Evolutionary conservation across 2,113 vertebrate genomes (phyloP).

Genomic region (Callospermophilus lateralis): DNA sequence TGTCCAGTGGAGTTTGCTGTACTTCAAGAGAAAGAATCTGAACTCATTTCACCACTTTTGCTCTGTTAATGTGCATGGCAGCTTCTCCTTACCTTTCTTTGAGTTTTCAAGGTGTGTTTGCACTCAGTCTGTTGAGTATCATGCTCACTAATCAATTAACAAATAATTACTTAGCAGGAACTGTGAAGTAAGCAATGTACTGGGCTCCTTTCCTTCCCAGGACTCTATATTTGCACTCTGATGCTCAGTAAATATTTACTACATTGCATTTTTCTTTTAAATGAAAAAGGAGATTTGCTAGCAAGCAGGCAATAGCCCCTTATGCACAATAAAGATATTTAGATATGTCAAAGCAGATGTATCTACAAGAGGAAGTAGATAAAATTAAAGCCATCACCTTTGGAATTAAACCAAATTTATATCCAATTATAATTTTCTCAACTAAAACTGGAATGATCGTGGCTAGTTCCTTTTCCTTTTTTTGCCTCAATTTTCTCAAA

Average conservation of each 20-base stretch:
- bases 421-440: not conserved
- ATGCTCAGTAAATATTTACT: slow-evolving; percentile 72
- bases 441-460: not conserved
- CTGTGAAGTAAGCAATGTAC: slow-evolving; percentile 36
- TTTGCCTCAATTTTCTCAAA: not conserved
- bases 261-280: slow-evolving; percentile 65
- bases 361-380: not conserved
- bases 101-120: slow-evolving; percentile 9
- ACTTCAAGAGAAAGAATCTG: not conserved
- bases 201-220: not conserved
- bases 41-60: not conserved
- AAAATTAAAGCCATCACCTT: not conserved
- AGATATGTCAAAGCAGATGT: not conserved
- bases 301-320: not conserved
- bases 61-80: not conserved
- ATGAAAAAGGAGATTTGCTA: slow-evolving; percentile 52
- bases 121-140: not conserved
- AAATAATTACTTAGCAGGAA: slow-evolving; percentile 51
- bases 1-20: not conserved
- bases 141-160: slow-evolving; percentile 51
- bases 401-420: not conserved
- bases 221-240: slow-evolving; percentile 36
- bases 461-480: not conserved
- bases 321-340: not conserved
- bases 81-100: slow-evolving; percentile 35